Evolutionary conservation across 1,140 invertebrate species (phyloP).

Genomic region (Protaetia brevitarsis): DNA sequence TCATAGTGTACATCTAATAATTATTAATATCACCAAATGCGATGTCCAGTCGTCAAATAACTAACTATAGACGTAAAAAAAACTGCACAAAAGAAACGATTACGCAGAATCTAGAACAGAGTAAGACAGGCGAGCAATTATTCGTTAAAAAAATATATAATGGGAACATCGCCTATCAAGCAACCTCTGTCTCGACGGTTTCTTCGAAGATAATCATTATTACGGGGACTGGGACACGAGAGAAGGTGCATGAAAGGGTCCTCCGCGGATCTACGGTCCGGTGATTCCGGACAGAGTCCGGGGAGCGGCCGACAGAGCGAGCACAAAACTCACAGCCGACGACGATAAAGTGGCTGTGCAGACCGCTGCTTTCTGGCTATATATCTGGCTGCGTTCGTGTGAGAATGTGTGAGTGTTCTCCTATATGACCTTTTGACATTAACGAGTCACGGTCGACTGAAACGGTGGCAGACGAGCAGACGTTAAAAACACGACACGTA

Average conservation of each 20-base stretch:
- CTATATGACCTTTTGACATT: constrained; percentile 16
- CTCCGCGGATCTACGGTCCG: constrained; percentile 32
- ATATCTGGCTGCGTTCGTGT: neutral
- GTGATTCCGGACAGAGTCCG: constrained; percentile 25
- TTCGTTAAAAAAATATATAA: too few species aligned
- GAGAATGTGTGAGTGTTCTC: neutral
- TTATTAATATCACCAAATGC: too few species aligned
- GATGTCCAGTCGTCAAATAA: too few species aligned
- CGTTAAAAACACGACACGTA: constrained; percentile 2
- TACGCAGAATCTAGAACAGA: too few species aligned
- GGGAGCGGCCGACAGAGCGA: constrained; percentile 5
- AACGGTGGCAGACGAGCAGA: neutral
- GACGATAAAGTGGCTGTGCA: constrained; percentile 9
- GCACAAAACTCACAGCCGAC: neutral
- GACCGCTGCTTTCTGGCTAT: neutral
- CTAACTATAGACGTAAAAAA: too few species aligned
- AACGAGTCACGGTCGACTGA: constrained; percentile 8
- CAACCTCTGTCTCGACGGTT: neutral
- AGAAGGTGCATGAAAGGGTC: constrained; percentile 31
- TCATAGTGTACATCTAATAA: too few species aligned
- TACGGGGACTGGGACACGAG: constrained; percentile 16
- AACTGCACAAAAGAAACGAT: too few species aligned
- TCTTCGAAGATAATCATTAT: neutral
- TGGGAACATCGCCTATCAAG: too few species aligned
- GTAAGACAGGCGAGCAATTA: too few species aligned